Evolutionary conservation across 2,797 vertebrate species (phyloP).

Genomic region (Rousettus madagascariensis): DNA sequence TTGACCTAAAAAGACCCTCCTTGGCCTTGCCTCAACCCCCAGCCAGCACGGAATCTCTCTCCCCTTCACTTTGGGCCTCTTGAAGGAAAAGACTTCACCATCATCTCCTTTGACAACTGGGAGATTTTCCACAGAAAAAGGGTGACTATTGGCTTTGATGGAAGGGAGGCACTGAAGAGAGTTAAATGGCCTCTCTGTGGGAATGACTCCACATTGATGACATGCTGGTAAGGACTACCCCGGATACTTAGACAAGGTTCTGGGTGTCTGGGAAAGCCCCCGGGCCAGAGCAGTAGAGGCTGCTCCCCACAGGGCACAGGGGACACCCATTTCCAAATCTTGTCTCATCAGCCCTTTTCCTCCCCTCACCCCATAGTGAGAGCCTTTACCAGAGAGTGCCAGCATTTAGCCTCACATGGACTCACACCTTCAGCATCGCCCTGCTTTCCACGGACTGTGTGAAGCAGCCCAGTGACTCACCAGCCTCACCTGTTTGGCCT

Average conservation of each 20-base stretch:
- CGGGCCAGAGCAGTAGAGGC: neutral
- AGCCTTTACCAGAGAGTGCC: neutral
- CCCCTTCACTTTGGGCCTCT: neutral
- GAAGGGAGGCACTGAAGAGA: neutral
- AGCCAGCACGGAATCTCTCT: neutral
- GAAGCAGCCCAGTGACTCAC: constrained; percentile 26
- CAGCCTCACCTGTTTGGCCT: neutral
- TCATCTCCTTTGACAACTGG: neutral
- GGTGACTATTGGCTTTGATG: neutral
- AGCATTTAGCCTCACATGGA: neutral
- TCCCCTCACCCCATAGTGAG: neutral
- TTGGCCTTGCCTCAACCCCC: neutral
- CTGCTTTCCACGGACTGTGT: neutral
- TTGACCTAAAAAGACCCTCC: neutral
- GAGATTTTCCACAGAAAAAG: neutral
- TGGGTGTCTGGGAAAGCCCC: neutral
- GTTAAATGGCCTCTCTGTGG: neutral
- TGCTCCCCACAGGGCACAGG: neutral
- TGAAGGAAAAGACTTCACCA: neutral
- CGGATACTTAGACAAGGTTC: neutral
- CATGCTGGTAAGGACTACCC: neutral
- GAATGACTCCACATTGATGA: neutral
- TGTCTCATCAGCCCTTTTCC: neutral
- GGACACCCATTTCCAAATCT: neutral
- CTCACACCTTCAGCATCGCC: neutral